Evolutionary conservation across 2,113 vertebrate genomes (phyloP).

Genomic region (Glareola pratincola): DNA sequence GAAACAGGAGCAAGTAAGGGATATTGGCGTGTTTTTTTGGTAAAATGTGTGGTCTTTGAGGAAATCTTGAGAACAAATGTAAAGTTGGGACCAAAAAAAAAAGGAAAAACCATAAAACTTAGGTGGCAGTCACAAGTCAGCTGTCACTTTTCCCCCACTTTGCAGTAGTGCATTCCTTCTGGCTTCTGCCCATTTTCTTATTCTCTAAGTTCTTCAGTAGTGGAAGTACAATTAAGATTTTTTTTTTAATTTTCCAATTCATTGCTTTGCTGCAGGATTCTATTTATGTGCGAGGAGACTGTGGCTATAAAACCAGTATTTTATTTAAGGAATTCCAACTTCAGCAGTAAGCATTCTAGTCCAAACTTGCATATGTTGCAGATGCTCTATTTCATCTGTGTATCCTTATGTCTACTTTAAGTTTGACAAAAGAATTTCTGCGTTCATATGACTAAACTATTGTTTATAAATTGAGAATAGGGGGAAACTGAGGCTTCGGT

Average conservation of each 20-base stretch:
- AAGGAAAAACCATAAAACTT: not conserved
- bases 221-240: not conserved
- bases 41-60: not conserved
- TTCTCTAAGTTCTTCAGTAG: not conserved
- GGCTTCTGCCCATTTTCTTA: not conserved
- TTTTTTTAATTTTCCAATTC: not conserved
- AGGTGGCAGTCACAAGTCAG: not conserved
- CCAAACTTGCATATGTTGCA: not conserved
- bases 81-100: not conserved
- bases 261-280: not conserved
- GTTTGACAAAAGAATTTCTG: not conserved
- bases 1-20: not conserved
- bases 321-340: slow-evolving; percentile 4
- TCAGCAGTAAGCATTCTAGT: not conserved
- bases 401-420: not conserved
- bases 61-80: not conserved
- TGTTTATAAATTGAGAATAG: not conserved
- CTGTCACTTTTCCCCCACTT: not conserved
- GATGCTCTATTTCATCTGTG: not conserved
- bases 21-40: not conserved
- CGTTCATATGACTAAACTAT: not conserved
- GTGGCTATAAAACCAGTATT: not conserved
- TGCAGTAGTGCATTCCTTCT: not conserved
- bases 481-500: not conserved
- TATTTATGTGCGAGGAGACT: not conserved